A percentile compares a stretch with the other conserved stretches of the same genome.
These are phyloP conservation scores for Silurus asotus DNA, from an alignment of 2,113 vertebrate genomes.

Conservation along the genomic window DNA sequence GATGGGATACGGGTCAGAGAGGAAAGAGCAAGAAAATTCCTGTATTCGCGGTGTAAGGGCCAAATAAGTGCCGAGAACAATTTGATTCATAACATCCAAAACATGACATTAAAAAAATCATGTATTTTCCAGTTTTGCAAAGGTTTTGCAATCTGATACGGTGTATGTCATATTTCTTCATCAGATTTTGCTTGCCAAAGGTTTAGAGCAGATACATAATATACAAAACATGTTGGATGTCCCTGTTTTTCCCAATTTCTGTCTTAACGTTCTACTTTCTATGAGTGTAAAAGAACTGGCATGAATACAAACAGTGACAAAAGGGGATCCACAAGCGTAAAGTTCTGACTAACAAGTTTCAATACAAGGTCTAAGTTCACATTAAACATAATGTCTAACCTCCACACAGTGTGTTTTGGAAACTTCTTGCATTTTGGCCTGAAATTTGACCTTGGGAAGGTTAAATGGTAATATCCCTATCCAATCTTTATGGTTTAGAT, in stretches of 20 bases:
- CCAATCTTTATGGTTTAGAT: constrained; percentile 10
- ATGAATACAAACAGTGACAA: background rate
- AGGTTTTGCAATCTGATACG: background rate
- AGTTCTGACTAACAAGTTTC: background rate
- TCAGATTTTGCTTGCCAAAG: background rate
- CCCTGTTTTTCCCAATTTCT: background rate
- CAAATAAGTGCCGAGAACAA: constrained; percentile 10
- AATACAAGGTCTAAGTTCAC: background rate
- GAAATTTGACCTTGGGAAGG: background rate
- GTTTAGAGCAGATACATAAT: background rate
- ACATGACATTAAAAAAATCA: background rate
- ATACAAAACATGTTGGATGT: constrained; percentile 2
- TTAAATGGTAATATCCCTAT: background rate
- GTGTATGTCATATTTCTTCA: background rate
- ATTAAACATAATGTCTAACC: background rate
- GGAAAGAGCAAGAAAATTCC: constrained; percentile 17
- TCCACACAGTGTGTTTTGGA: background rate
- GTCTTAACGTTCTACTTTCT: background rate
- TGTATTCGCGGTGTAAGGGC: background rate
- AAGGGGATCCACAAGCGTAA: background rate
- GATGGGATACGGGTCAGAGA: background rate
- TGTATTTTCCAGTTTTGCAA: background rate
- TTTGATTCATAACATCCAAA: constrained; percentile 28
- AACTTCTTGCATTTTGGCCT: background rate
- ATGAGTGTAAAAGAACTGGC: background rate